Percentiles rank a stretch among this genome's conserved stretches.
These are phyloP conservation scores for Melipona beecheii DNA, from an alignment of 2,888 invertebrate genomes.

Conservation along the genomic window DNA sequence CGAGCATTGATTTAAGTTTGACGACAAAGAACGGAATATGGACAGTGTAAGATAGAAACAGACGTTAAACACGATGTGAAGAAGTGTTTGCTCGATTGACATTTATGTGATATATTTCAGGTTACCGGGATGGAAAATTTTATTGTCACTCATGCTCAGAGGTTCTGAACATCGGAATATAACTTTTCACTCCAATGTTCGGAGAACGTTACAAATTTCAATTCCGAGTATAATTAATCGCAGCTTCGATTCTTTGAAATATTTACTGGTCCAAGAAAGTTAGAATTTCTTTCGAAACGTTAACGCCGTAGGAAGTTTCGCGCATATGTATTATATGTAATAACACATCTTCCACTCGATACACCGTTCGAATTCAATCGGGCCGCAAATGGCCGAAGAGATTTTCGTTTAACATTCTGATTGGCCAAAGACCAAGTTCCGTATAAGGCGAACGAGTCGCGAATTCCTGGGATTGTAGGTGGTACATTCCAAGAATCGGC, in stretches of 20 bases:
- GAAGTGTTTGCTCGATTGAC: background rate
- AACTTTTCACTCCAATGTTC: too few relatives aligned
- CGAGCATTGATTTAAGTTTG: slow-evolving; percentile 12
- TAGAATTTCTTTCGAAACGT: too few relatives aligned
- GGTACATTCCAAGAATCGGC: slow-evolving; percentile 39
- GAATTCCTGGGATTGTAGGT: slow-evolving; percentile 40
- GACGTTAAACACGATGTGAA: background rate
- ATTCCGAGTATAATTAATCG: too few relatives aligned
- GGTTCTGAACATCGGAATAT: too few relatives aligned
- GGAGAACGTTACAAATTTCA: too few relatives aligned
- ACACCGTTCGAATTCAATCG: background rate
- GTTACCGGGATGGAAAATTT: background rate
- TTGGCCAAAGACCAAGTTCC: slow-evolving; percentile 26
- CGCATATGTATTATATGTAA: too few relatives aligned
- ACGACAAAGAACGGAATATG: background rate
- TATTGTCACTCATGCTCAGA: background rate
- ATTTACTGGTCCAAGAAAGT: too few relatives aligned
- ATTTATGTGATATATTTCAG: background rate
- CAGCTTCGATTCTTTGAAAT: too few relatives aligned
- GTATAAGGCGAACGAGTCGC: slow-evolving; percentile 24
- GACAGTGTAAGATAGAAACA: background rate
- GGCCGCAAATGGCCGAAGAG: slow-evolving; percentile 10
- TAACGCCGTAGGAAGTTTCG: too few relatives aligned
- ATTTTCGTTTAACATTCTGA: slow-evolving; percentile 37
- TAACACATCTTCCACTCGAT: too few relatives aligned